Conservation (phyloP, 2,797 vertebrate genomes). For the Thalassophryne amazonica region DNA sequence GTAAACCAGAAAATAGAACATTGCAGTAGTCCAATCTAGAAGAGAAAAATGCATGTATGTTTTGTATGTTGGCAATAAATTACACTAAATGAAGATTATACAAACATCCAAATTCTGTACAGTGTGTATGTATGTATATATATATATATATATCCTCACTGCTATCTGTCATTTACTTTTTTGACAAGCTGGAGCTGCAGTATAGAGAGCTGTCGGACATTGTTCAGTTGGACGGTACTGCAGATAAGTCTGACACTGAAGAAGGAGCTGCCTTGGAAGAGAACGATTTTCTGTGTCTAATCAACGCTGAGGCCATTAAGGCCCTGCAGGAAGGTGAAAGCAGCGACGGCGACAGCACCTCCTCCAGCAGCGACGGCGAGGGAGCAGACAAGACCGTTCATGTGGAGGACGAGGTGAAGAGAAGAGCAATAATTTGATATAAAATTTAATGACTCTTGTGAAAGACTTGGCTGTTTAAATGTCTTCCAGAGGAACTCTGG, state of each 20-base stretch:
- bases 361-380: conserved; percentile 78
- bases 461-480: background rate
- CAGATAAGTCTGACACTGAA: conserved; percentile 80
- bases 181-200: conserved; percentile 64
- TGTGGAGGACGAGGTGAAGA: conserved; percentile 73
- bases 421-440: background rate
- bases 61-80: too few species aligned
- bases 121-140: too few species aligned
- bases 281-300: conserved; percentile 84
- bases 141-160: too few species aligned
- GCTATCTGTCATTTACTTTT: background rate
- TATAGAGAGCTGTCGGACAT: conserved; percentile 79
- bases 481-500: background rate
- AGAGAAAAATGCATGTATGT: too few species aligned
- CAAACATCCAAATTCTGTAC: too few species aligned
- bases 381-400: conserved; percentile 71
- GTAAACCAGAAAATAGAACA: too few species aligned
- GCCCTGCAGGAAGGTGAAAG: conserved; percentile 84
- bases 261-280: conserved; percentile 74
- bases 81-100: too few species aligned
- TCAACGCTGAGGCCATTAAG: conserved; percentile 85
- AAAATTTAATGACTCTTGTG: background rate
- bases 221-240: conserved; percentile 88
- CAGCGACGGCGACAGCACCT: conserved; percentile 72
- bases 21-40: too few species aligned